Percentiles rank a stretch among this genome's conserved stretches.
Evolutionary conservation across 1,140 invertebrate genomes (phyloP).

Genomic region (Macrostomum lignano): DNA sequence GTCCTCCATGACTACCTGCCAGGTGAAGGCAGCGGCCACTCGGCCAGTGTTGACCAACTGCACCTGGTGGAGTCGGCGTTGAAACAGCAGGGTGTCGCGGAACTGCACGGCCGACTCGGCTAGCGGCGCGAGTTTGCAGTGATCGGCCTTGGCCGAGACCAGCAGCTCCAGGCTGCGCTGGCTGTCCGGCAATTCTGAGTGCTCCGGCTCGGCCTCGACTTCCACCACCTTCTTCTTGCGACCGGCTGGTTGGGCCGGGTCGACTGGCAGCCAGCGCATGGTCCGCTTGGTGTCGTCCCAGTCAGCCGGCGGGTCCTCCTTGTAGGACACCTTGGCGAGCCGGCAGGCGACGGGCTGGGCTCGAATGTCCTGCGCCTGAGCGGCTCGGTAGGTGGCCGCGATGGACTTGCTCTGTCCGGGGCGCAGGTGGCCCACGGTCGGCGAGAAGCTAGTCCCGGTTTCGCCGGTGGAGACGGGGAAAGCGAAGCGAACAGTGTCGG

Average conservation of each 20-base stretch:
- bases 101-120: constrained; percentile 16
- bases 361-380: background rate
- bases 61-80: constrained; percentile 21
- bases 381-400: background rate
- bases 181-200: constrained; percentile 16
- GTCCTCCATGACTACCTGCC: too few species aligned
- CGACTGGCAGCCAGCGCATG: constrained; percentile 22
- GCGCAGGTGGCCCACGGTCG: constrained; percentile 7
- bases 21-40: background rate
- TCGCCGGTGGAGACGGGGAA: constrained; percentile 4
- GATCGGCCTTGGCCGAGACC: constrained; percentile 18
- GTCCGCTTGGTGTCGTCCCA: constrained; percentile 25
- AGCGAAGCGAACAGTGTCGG: constrained; percentile 15
- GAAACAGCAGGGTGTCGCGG: constrained; percentile 25
- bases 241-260: background rate
- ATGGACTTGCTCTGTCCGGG: background rate
- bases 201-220: constrained; percentile 19
- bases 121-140: constrained; percentile 19
- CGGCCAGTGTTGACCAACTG: background rate
- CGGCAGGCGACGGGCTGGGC: background rate
- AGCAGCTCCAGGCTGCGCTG: constrained; percentile 16
- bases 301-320: constrained; percentile 10
- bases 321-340: background rate
- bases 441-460: constrained; percentile 5
- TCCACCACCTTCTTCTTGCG: constrained; percentile 13